Conservation (phyloP, 2,888 invertebrate genomes). For the Bruchidius siliquastri region DNA sequence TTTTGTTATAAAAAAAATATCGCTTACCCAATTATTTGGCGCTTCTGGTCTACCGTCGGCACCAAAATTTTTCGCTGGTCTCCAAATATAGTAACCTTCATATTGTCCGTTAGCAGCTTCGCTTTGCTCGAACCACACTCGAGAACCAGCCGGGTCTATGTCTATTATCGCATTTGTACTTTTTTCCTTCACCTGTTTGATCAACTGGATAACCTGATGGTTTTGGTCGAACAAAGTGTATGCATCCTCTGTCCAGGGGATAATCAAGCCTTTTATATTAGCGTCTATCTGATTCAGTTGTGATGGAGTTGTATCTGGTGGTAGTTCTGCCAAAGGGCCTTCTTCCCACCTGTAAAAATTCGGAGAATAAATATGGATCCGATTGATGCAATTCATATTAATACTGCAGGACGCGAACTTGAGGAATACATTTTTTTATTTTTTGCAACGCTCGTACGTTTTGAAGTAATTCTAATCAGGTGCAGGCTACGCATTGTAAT, state of each 20-base stretch:
- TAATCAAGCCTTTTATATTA: conserved; percentile 58
- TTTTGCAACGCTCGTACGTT: no score
- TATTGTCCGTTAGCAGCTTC: conserved; percentile 55
- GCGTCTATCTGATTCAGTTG: conserved; percentile 40
- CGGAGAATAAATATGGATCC: no score
- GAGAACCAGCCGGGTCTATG: conserved; percentile 69
- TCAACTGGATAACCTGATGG: conserved; percentile 49
- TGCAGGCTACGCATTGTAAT: no score
- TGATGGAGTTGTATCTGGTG: conserved; percentile 39
- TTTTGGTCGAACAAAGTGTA: conserved; percentile 57
- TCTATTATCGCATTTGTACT: conserved; percentile 65
- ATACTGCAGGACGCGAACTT: no score
- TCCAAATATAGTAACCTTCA: conserved; percentile 74
- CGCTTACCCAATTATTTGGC: conserved; percentile 71
- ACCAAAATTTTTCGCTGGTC: conserved; percentile 44
- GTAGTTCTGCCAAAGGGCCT: conserved; percentile 68
- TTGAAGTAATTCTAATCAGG: no score
- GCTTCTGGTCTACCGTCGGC: conserved; percentile 42
- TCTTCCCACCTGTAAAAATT: conserved; percentile 61
- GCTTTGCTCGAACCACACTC: conserved; percentile 68
- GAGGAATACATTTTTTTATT: no score
- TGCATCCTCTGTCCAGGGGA: conserved; percentile 57
- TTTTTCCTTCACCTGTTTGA: conserved; percentile 50
- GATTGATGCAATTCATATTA: no score
- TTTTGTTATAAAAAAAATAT: no score